Evolutionary conservation across 2,888 invertebrate genomes (phyloP).

Genomic region (Esperia sulphurella): DNA sequence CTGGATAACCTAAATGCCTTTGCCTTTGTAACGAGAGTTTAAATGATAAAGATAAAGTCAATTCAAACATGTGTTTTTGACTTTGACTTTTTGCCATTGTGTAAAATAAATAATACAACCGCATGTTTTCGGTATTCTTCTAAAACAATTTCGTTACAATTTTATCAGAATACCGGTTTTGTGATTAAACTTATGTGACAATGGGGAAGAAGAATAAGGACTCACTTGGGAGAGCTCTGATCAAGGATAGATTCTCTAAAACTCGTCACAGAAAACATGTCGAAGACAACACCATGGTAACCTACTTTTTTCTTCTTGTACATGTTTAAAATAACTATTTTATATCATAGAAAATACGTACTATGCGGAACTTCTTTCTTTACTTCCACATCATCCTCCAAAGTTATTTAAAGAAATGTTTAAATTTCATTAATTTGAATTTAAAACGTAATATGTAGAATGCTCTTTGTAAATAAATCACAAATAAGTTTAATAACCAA

Average conservation of each 20-base stretch:
- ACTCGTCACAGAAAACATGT: slow-evolving; percentile 81
- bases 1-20: too few relatives aligned
- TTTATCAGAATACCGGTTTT: background rate
- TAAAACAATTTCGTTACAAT: background rate
- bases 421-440: too few relatives aligned
- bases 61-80: slow-evolving; percentile 14
- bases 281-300: slow-evolving; percentile 86
- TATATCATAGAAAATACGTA: too few relatives aligned
- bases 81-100: background rate
- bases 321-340: too few relatives aligned
- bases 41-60: too few relatives aligned
- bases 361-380: too few relatives aligned
- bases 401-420: too few relatives aligned
- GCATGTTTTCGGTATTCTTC: slow-evolving; percentile 1
- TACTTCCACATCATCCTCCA: too few relatives aligned
- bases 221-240: slow-evolving; percentile 83
- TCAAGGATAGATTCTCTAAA: slow-evolving; percentile 86
- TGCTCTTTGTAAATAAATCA: too few relatives aligned
- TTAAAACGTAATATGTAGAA: too few relatives aligned
- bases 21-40: too few relatives aligned
- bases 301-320: background rate
- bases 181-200: slow-evolving; percentile 24
- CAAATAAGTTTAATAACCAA: too few relatives aligned
- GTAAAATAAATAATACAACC: background rate
- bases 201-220: slow-evolving; percentile 89